These are phyloP conservation scores for Pteromalus puparum DNA, from an alignment of 1,140 invertebrate genomes.

Conservation along the genomic window DNA sequence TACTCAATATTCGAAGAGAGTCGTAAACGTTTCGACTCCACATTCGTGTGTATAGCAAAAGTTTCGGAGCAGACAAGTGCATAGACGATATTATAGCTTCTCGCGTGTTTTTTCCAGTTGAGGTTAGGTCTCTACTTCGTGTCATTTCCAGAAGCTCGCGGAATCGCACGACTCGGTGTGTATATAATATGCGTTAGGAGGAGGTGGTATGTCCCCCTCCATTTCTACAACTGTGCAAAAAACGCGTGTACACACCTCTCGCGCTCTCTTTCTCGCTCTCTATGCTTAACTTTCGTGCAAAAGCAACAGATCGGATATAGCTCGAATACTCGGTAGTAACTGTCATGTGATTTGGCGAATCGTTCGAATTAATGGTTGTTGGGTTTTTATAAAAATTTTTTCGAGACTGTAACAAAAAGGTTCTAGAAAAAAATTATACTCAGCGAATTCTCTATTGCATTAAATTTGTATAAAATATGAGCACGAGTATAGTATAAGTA, in stretches of 20 bases:
- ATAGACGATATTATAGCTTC: background rate
- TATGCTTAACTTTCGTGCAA: background rate
- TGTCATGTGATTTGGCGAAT: too few relatives aligned
- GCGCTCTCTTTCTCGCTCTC: background rate
- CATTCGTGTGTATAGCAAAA: background rate
- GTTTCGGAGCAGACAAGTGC: background rate
- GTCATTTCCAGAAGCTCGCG: conserved; percentile 33
- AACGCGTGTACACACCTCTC: background rate
- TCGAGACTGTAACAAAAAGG: too few relatives aligned
- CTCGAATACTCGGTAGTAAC: background rate
- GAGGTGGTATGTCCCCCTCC: background rate
- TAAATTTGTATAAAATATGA: too few relatives aligned
- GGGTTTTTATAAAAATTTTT: too few relatives aligned
- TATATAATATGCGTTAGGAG: background rate
- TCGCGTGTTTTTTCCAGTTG: conserved; percentile 21
- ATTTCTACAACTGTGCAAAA: background rate
- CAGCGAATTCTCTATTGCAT: too few relatives aligned
- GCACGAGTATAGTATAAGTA: too few relatives aligned
- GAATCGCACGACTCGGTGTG: background rate
- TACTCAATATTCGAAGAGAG: background rate
- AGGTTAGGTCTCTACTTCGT: conserved; percentile 21
- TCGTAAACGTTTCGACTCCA: too few relatives aligned
- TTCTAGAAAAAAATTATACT: too few relatives aligned
- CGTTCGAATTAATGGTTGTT: too few relatives aligned
- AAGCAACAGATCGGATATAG: background rate